Base-by-base conservation (phyloP, 2,888 invertebrate species). In the Tetranychus piercei region DNA sequence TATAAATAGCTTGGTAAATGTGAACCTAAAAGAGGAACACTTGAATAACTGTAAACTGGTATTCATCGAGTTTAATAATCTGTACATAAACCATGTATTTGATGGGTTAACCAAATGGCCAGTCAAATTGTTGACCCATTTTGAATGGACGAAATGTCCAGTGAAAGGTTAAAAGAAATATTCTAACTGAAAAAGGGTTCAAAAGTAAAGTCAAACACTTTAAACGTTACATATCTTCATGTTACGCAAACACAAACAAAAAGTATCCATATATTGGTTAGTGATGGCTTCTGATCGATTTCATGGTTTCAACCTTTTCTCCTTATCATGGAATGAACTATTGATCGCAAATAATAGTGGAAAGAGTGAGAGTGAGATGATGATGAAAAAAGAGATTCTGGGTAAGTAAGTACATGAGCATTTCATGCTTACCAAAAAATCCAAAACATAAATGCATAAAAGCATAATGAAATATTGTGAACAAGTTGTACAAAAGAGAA, bases 361-460 rank as follows among this genome's bases (percentile, higher is more conserved):
- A 23, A 5, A 11, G 69, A 23, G 69, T 20, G 69, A 23, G 22
- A 69, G 69, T 11, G 20, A 22, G 20, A 69, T 69, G 20, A 23
- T 22, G 69, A 69, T n/a, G 67, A 69, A 8, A 23, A 69, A n/a
- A 67, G 69, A 9, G 20, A 23, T 69, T 69, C 55, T 55, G 55
- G 55, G 55, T 69, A 20, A 69, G 20, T 69, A 69, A 23, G 69
- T 23, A 20, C 69, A 69, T 69, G 34, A 22, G 34, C 20, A 67
- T 20, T 23, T 69, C 22, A 23, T 69, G 20, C 69, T 69, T 69
- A 23, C 69, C 34, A 69, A 23, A 22, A 69, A 69, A 69, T 69
- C 34, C 20, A 11, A 18, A 20, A 69, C 69, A 20, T 20, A 20
- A 20, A 20, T 22, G 11, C 22, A 69, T 11, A 23, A 69, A 69